phyloP scores from a whole-genome alignment of 2,888 invertebrate genomes.

The Epirrita christyi region DNA sequence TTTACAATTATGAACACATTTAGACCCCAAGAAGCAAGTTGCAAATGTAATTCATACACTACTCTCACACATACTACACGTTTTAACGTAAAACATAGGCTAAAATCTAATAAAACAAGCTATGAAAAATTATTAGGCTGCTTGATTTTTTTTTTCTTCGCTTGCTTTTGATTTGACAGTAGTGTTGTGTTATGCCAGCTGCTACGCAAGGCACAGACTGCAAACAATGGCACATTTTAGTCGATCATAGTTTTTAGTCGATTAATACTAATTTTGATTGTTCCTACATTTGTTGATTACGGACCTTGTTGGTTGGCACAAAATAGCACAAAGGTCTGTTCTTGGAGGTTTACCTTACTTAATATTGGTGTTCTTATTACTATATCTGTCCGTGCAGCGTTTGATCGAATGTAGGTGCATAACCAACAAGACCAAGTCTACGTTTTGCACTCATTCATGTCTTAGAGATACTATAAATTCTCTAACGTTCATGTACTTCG shows the following conservation, averaged over 20 bases:
- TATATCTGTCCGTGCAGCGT: too few relatives aligned
- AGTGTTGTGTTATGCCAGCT: not conserved
- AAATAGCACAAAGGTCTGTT: too few relatives aligned
- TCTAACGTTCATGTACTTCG: too few relatives aligned
- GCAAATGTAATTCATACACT: constrained; percentile 7
- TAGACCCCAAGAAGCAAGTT: not conserved
- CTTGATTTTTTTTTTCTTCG: constrained; percentile 26
- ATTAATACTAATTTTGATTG: not conserved
- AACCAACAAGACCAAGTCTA: too few relatives aligned
- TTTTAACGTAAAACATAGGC: constrained; percentile 7
- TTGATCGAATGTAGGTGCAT: too few relatives aligned
- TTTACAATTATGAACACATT: constrained; percentile 22
- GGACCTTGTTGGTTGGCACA: too few relatives aligned
- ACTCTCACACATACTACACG: constrained; percentile 30
- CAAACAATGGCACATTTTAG: not conserved
- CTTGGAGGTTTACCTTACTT: too few relatives aligned
- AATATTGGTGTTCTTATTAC: too few relatives aligned
- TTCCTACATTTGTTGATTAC: too few relatives aligned
- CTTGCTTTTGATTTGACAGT: constrained; percentile 22
- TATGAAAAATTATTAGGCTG: constrained; percentile 32
- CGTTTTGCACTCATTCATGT: too few relatives aligned
- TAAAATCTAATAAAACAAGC: constrained; percentile 26
- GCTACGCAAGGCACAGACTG: not conserved
- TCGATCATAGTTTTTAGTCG: not conserved
- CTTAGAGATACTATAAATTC: too few relatives aligned